A percentile compares a stretch with the other conserved stretches of the same genome.
These are phyloP conservation scores for Bufo bufo DNA, from an alignment of 2,113 vertebrate genomes.

Conservation along the genomic window DNA sequence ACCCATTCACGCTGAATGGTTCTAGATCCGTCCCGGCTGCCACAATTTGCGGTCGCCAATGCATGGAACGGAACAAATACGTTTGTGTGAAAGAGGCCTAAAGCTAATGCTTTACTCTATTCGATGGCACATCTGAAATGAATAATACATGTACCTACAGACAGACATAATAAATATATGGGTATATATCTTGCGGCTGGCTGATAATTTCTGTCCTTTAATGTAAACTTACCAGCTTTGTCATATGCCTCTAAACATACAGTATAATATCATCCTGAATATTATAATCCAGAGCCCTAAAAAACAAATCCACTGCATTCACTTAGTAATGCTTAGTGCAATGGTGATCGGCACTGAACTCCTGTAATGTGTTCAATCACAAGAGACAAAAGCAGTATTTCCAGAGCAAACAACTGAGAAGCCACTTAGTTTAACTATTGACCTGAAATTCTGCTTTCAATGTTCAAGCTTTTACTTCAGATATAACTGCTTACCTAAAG, in stretches of 20 bases:
- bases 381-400: background rate
- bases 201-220: background rate
- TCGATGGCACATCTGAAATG: conserved; percentile 10
- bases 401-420: too few species aligned
- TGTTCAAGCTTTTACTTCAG: too few species aligned
- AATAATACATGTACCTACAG: background rate
- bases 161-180: background rate
- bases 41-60: too few species aligned
- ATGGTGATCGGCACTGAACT: background rate
- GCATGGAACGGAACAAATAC: too few species aligned
- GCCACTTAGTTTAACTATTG: too few species aligned
- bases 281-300: too few species aligned
- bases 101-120: background rate
- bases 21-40: too few species aligned
- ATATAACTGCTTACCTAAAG: too few species aligned
- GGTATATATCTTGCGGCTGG: conserved; percentile 13
- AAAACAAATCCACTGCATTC: background rate
- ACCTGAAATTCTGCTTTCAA: too few species aligned
- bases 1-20: too few species aligned
- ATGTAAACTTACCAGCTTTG: conserved; percentile 21
- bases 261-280: background rate
- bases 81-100: too few species aligned
- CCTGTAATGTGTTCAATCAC: background rate
- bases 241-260: background rate
- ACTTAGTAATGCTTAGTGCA: background rate